These are phyloP conservation scores for Actenoides hombroni DNA, from an alignment of 2,113 vertebrate species.

Conservation along the genomic window DNA sequence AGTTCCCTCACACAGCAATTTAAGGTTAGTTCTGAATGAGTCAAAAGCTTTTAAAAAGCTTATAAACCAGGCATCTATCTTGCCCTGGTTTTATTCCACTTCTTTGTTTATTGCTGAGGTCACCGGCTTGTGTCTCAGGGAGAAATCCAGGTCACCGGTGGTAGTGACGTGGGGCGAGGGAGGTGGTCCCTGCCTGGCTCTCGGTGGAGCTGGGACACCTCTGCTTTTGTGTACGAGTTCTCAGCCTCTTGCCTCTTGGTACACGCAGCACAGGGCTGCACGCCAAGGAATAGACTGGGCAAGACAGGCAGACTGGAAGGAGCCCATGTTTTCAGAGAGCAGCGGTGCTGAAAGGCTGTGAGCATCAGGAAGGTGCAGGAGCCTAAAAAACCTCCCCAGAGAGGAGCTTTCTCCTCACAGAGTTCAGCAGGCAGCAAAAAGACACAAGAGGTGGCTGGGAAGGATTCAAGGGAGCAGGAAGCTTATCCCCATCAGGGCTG, in stretches of 20 bases:
- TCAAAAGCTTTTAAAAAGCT: slow-evolving; percentile 63
- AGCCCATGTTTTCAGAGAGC: background rate
- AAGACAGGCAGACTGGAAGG: accelerated
- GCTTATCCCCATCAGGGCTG: background rate
- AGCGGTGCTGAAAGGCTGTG: accelerated
- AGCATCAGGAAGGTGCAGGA: background rate
- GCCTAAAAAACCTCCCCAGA: background rate
- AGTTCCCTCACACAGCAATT: slow-evolving; percentile 58
- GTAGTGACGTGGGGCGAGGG: background rate
- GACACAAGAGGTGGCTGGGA: accelerated
- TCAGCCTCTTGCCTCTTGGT: accelerated
- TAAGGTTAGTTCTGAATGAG: slow-evolving; percentile 43
- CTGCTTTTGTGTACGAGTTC: accelerated
- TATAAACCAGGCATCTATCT: slow-evolving; percentile 42
- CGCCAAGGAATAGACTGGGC: accelerated
- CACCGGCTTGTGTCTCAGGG: background rate
- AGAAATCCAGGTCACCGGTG: slow-evolving; percentile 9
- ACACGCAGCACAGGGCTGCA: background rate
- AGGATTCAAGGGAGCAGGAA: background rate
- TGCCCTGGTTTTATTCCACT: slow-evolving; percentile 37
- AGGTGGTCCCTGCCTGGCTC: background rate
- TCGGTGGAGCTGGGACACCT: background rate
- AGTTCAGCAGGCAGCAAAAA: accelerated
- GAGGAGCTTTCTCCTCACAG: background rate
- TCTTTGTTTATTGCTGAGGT: slow-evolving; percentile 57